Evolutionary conservation across 2,113 vertebrate genomes (phyloP).

Genomic region (Plotosus lineatus): DNA sequence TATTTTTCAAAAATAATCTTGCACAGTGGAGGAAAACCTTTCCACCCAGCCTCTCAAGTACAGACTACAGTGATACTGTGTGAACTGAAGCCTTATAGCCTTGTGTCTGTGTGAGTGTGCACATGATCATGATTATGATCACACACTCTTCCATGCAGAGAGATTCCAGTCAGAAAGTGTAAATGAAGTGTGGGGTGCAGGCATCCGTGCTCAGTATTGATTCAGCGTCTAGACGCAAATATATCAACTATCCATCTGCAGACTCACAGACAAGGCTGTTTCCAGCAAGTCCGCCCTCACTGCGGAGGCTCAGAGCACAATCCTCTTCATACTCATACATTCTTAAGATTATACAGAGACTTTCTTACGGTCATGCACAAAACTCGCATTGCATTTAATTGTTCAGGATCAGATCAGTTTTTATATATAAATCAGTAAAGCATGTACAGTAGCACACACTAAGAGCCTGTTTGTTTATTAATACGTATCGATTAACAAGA

Average conservation of each 20-base stretch:
- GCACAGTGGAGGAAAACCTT: neutral
- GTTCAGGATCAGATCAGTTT: neutral
- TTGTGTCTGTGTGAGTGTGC: constrained; percentile 11
- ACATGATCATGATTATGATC: constrained; percentile 9
- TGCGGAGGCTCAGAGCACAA: constrained; percentile 5
- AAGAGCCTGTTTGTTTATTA: neutral
- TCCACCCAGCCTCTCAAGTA: neutral
- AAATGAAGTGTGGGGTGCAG: constrained; percentile 73
- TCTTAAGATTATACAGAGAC: neutral
- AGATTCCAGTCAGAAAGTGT: constrained; percentile 70
- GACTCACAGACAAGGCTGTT: constrained; percentile 67
- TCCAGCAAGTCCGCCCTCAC: constrained; percentile 19
- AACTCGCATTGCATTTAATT: neutral
- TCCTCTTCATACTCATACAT: constrained; percentile 23
- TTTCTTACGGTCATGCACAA: constrained; percentile 35
- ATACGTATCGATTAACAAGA: too few species aligned
- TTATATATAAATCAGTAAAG: neutral
- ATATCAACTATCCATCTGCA: constrained; percentile 86
- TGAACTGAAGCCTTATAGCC: neutral
- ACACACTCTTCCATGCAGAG: constrained; percentile 13
- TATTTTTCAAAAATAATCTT: neutral
- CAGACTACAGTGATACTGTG: neutral
- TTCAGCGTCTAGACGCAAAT: constrained; percentile 88
- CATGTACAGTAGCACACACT: neutral
- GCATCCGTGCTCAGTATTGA: constrained; percentile 77